Percentiles rank a stretch among this genome's conserved stretches.
These are phyloP conservation scores for Perizoma affinitatum DNA, from an alignment of 2,888 invertebrate genomes.

Conservation along the genomic window DNA sequence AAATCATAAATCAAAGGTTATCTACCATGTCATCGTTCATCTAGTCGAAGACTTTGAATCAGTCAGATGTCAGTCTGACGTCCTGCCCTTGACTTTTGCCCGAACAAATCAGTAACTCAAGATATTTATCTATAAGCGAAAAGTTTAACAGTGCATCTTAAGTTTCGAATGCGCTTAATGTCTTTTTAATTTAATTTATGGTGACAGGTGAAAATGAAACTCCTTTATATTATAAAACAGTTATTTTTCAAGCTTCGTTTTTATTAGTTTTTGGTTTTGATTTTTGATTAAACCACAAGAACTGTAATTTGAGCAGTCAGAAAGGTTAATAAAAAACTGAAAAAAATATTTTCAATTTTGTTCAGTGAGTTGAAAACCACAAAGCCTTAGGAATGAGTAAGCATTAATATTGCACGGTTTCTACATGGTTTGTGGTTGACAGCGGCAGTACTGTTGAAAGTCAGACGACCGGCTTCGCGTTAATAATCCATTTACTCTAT, in stretches of 20 bases:
- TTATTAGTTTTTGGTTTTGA: constrained; percentile 11
- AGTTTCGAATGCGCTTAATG: constrained; percentile 29
- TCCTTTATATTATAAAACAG: constrained; percentile 14
- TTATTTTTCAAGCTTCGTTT: constrained; percentile 3
- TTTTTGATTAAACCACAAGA: constrained; percentile 1
- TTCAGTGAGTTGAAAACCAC: constrained; percentile 44
- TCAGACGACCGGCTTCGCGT: constrained; percentile 34
- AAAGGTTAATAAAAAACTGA: background rate
- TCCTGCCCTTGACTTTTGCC: constrained; percentile 59
- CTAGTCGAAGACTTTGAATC: constrained; percentile 26
- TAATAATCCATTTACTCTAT: constrained; percentile 48
- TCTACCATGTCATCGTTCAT: constrained; percentile 22
- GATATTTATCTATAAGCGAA: constrained; percentile 37
- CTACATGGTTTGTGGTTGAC: constrained; percentile 40
- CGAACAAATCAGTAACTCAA: constrained; percentile 41
- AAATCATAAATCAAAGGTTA: constrained; percentile 27
- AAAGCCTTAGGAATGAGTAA: constrained; percentile 50
- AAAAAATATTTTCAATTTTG: constrained; percentile 17
- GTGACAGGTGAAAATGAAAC: constrained; percentile 28
- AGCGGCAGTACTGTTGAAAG: constrained; percentile 35
- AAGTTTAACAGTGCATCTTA: constrained; percentile 30
- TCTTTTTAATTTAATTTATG: constrained; percentile 32
- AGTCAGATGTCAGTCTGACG: constrained; percentile 28
- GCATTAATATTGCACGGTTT: constrained; percentile 38
- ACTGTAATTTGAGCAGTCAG: constrained; percentile 10